Percentiles rank a stretch among this genome's conserved stretches.
Conservation (phyloP, 2,113 vertebrate species). For the Phylloscopus trochilus region DNA sequence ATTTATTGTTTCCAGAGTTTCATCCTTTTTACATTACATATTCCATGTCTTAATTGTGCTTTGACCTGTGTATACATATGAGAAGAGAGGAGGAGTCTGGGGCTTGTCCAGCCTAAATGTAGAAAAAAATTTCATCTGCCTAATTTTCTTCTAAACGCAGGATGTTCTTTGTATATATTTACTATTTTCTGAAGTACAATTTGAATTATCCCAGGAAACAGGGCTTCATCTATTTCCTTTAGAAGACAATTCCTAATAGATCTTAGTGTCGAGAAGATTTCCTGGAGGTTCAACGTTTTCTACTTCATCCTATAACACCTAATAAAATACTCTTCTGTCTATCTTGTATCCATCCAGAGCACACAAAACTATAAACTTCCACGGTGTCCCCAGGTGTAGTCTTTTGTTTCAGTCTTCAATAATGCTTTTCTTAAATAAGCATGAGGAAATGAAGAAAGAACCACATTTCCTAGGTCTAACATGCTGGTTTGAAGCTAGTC, state of each 20-base stretch:
- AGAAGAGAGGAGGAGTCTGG: background rate
- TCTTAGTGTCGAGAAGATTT: constrained; percentile 53
- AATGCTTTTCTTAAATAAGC: background rate
- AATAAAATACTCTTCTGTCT: background rate
- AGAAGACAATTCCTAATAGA: constrained; percentile 36
- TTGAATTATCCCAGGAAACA: constrained; percentile 56
- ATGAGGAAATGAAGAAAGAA: background rate
- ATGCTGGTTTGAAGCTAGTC: background rate
- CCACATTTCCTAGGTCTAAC: background rate
- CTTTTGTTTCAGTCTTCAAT: background rate
- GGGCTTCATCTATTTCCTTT: constrained; percentile 44
- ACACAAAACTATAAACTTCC: background rate
- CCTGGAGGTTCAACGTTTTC: constrained; percentile 19
- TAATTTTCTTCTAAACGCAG: constrained; percentile 18
- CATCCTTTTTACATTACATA: background rate
- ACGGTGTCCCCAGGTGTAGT: background rate
- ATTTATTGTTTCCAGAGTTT: background rate
- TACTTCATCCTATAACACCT: background rate
- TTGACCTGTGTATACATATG: background rate
- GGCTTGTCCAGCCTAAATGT: background rate
- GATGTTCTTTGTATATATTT: constrained; percentile 64
- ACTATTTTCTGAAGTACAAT: constrained; percentile 36
- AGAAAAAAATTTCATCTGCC: constrained; percentile 21
- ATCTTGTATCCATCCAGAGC: background rate
- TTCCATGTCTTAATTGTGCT: background rate